Conservation (phyloP, 1,140 invertebrate genomes). For the Dendroctonus valens region DNA sequence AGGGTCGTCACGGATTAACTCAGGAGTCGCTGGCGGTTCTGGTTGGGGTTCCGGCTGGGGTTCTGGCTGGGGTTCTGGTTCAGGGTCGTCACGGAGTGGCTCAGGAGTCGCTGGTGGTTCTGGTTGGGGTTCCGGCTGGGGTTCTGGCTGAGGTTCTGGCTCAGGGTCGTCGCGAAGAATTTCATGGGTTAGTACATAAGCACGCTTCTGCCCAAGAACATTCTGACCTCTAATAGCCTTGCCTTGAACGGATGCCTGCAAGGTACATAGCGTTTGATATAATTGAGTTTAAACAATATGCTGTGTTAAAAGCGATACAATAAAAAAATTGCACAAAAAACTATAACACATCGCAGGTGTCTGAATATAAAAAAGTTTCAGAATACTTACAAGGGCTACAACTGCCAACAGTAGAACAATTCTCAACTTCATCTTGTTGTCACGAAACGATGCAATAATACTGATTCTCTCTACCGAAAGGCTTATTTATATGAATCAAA, state of each 20-base stretch:
- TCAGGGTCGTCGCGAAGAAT: neutral
- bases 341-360: too few species aligned
- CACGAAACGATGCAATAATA: too few species aligned
- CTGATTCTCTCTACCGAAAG: too few species aligned
- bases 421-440: conserved; percentile 2
- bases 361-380: neutral
- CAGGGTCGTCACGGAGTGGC: too few species aligned
- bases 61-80: conserved; percentile 6
- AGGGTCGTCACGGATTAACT: conserved; percentile 1
- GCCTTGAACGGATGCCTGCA: neutral
- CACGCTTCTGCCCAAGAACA: neutral
- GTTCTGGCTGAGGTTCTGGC: conserved; percentile 5
- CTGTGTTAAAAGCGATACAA: too few species aligned
- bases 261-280: neutral
- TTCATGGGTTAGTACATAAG: too few species aligned
- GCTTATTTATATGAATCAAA: too few species aligned
- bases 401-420: neutral
- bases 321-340: too few species aligned
- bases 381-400: conserved; percentile 3
- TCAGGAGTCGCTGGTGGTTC: neutral
- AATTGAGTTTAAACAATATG: too few species aligned
- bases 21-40: too few species aligned
- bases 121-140: too few species aligned
- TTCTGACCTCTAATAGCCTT: neutral
- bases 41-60: conserved; percentile 3